A percentile compares a stretch with the other conserved stretches of the same genome.
phyloP scores from a whole-genome alignment of 2,797 vertebrate genomes.

The Lemur catta region DNA sequence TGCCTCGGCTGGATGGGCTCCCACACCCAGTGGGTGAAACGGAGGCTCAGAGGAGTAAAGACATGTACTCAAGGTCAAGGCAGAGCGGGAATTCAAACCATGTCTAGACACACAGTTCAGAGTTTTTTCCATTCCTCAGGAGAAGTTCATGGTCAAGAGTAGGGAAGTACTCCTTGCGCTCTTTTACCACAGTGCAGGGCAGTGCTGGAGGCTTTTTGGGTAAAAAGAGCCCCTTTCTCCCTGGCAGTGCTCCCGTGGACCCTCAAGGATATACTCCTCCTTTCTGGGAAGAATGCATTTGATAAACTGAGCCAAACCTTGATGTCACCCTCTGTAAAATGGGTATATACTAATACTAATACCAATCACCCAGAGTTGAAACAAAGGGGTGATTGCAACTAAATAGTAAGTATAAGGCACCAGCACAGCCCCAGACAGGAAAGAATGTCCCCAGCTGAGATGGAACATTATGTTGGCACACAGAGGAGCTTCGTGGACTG shows the following conservation, averaged over 20 bases:
- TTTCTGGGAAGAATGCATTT: neutral
- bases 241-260: neutral
- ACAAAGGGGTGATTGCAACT: neutral
- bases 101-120: neutral
- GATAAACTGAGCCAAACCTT: neutral
- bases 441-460: neutral
- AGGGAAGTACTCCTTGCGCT: neutral
- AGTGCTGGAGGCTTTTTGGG: neutral
- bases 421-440: too few species aligned
- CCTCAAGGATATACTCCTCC: neutral
- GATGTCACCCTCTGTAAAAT: neutral
- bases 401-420: neutral
- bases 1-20: too few species aligned
- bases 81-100: neutral
- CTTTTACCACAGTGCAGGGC: neutral
- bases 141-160: neutral
- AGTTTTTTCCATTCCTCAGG: neutral
- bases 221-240: neutral
- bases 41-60: neutral
- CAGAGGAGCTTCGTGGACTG: neutral
- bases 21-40: neutral
- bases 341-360: too few species aligned
- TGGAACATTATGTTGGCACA: rapidly evolving
- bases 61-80: neutral
- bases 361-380: neutral